Evolutionary conservation across 2,888 invertebrate species (phyloP), one percentile per base, ranked within the genome.

Genomic region (Alentia gelatinosa): DNA sequence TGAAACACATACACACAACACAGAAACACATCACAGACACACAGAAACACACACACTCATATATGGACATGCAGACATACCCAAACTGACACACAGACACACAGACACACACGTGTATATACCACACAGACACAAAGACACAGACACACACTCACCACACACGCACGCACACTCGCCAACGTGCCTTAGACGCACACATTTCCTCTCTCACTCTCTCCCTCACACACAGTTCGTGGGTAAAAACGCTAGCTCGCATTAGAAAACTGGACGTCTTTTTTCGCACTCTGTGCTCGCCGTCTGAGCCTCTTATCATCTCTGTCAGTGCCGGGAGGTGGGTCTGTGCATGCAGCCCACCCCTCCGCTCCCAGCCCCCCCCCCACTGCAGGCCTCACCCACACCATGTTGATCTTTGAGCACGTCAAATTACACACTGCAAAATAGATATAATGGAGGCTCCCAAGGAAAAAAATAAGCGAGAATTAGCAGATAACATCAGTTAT

Each of bases 401-500:
- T 56, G 56, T 56, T 56, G 56, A 56, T 56, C 56, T 56, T 56
- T 56, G 56, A 1, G 56, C 23, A 56, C n/a, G 56, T 56, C 56
- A 56, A 56, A 56, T 56, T 56, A 56, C 56, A 56, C 56, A 56
- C 56, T 56, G 56, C 19, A 56, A 56, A 56, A 56, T 9, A 56
- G 19, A 9, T 56, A 56, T 56, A 56, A 56, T 56, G 56, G 56
- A n/a, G 19, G 56, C 3, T n/a, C n/a, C n/a, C n/a, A n/a, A n/a
- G 19, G 56, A 56, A 56, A 56, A 56, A 56, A 56, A n/a, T 56
- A 12, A 19, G n/a, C 56, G n/a, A 56, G n/a, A n/a, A n/a, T n/a
- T n/a, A n/a, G n/a, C n/a, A n/a, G 56, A 56, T 56, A 56, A 56
- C 56, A 56, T 56, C 56, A 56, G 56, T n/a, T 56, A 56, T 56